Percentiles rank a stretch among this genome's conserved stretches.
These are phyloP conservation scores for Neosilurus mollespiculum DNA, from an alignment of 2,797 vertebrate genomes.

Conservation along the genomic window DNA sequence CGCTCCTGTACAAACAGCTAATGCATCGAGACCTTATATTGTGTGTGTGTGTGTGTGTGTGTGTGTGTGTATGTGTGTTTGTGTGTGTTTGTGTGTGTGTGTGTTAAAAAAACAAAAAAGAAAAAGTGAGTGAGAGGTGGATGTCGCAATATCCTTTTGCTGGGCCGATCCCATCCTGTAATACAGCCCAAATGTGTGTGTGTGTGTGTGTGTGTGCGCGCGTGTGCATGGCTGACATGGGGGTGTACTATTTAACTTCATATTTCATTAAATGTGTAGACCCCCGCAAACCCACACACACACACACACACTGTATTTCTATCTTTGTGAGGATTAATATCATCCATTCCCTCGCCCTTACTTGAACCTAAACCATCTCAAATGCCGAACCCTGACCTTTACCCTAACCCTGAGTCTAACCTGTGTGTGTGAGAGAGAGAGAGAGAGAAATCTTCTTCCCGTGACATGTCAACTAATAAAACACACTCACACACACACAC, in stretches of 20 bases:
- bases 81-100: not conserved
- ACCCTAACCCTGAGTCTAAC: too few relatives aligned
- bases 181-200: constrained; percentile 6
- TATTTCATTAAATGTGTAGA: not conserved
- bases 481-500: too few relatives aligned
- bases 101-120: not conserved
- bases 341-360: too few relatives aligned
- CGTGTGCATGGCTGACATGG: not conserved
- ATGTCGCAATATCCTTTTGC: constrained; percentile 37
- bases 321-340: too few relatives aligned
- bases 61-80: not conserved
- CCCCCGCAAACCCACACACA: constrained; percentile 9
- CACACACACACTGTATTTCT: not conserved
- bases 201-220: constrained; percentile 10
- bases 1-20: not conserved
- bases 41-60: constrained; percentile 12
- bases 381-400: too few relatives aligned
- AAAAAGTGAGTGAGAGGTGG: constrained; percentile 29
- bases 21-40: not conserved
- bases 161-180: constrained; percentile 5
- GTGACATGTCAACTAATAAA: constrained; percentile 13
- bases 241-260: not conserved
- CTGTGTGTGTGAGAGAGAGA: not conserved
- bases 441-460: constrained; percentile 1
- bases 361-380: not conserved